Percentiles rank a stretch among this genome's conserved stretches.
phyloP scores from a whole-genome alignment of 2,113 vertebrate species.

The Tenrec ecaudatus region DNA sequence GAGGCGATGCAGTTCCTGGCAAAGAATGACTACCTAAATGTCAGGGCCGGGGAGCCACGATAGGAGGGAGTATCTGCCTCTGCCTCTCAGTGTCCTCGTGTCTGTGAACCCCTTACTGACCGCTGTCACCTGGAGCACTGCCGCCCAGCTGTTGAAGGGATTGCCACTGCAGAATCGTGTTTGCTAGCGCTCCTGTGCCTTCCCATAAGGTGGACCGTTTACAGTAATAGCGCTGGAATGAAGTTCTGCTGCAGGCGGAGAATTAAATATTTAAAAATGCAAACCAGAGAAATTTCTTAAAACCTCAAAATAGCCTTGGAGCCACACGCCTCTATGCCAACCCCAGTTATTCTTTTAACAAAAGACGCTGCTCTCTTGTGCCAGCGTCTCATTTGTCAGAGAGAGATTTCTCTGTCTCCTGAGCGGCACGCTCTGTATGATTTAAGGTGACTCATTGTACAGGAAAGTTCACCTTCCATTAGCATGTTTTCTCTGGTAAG shows the following conservation, averaged over 20 bases:
- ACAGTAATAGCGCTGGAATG: constrained; percentile 70
- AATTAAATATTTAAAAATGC: constrained; percentile 86
- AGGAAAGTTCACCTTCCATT: constrained; percentile 91
- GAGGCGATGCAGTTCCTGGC: constrained; percentile 34
- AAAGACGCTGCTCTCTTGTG: constrained; percentile 80
- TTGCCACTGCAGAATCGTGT: constrained; percentile 64
- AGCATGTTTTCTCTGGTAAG: constrained; percentile 92
- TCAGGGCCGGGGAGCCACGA: background rate
- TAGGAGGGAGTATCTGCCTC: background rate
- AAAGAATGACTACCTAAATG: constrained; percentile 59
- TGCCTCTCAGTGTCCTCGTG: constrained; percentile 19
- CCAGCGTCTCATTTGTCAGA: constrained; percentile 84
- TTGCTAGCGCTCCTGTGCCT: constrained; percentile 57
- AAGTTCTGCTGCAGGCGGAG: constrained; percentile 56
- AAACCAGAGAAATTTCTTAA: constrained; percentile 87
- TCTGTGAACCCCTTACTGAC: constrained; percentile 42
- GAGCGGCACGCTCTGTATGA: constrained; percentile 85
- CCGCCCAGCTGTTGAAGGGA: background rate
- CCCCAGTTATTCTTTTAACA: constrained; percentile 80
- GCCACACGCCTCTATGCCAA: constrained; percentile 74
- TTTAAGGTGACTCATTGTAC: constrained; percentile 89
- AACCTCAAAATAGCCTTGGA: constrained; percentile 81
- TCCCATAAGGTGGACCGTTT: constrained; percentile 68
- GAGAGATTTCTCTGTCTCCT: constrained; percentile 86
- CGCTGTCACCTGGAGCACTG: constrained; percentile 53